These are phyloP conservation scores for Zoanthus sansibaricus DNA, from an alignment of 92 coral and sea anemone genomes.

Conservation along the genomic window DNA sequence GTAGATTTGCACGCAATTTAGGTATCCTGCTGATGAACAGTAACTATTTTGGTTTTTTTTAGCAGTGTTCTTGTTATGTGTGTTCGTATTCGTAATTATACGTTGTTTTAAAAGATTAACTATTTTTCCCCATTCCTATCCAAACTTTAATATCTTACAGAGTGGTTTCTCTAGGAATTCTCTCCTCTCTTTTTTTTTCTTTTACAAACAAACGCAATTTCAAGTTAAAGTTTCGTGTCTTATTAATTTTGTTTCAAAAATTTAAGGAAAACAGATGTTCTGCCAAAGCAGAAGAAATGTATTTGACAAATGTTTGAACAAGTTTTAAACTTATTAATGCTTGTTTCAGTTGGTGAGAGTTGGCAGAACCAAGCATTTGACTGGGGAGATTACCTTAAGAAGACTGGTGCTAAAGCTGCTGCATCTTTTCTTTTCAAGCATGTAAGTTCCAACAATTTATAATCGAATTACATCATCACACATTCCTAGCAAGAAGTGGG, in stretches of 20 bases:
- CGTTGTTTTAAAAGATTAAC: constrained; percentile 12
- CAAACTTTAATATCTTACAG: constrained; percentile 11
- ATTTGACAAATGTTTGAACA: neutral
- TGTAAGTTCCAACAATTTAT: constrained; percentile 68
- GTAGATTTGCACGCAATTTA: too few relatives aligned
- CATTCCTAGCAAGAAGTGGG: neutral
- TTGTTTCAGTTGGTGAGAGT: constrained; percentile 74
- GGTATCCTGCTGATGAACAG: too few relatives aligned
- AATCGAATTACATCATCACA: neutral
- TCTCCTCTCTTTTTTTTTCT: neutral
- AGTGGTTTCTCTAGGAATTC: constrained; percentile 4
- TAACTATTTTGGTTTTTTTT: too few relatives aligned
- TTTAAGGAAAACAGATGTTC: too few relatives aligned
- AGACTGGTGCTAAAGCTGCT: constrained; percentile 90
- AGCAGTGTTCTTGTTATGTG: too few relatives aligned
- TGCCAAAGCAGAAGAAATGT: too few relatives aligned
- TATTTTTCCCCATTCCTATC: constrained; percentile 23
- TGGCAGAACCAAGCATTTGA: constrained; percentile 98
- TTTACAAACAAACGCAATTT: neutral
- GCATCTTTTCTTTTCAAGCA: constrained; percentile 90
- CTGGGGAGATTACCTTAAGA: constrained; percentile 95
- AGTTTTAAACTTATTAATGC: neutral
- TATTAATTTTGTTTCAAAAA: too few relatives aligned
- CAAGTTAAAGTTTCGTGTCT: constrained; percentile 4
- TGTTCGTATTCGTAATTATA: neutral